Percentiles rank a stretch among this genome's conserved stretches.
These are phyloP conservation scores for Tethya wilhelma DNA, from an alignment of 37 sponge, comb jelly and placozoan species.

Conservation along the genomic window DNA sequence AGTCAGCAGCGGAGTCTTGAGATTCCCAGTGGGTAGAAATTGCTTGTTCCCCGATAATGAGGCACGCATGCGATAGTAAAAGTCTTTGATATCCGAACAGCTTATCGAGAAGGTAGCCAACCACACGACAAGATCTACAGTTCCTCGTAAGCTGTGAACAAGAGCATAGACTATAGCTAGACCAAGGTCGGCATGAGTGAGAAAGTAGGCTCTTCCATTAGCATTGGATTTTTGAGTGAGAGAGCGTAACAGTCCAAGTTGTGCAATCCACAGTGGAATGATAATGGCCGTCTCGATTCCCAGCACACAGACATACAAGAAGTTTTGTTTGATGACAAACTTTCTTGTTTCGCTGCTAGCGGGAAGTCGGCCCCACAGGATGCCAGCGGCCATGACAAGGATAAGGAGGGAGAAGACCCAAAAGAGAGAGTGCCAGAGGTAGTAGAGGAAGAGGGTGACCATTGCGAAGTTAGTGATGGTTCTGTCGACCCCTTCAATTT, in stretches of 20 bases:
- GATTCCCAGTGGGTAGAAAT: neutral
- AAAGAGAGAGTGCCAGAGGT: conserved; percentile 44
- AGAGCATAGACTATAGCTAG: conserved; percentile 70
- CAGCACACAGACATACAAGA: conserved; percentile 51
- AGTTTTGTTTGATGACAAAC: conserved; percentile 71
- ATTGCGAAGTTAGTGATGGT: neutral
- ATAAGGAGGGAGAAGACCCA: conserved; percentile 50
- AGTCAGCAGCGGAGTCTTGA: conserved; percentile 37
- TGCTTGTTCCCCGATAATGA: neutral
- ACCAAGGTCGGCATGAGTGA: conserved; percentile 1
- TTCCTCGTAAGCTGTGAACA: conserved; percentile 71
- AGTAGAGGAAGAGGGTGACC: conserved; percentile 64
- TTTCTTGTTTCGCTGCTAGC: conserved; percentile 73
- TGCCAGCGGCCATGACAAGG: conserved; percentile 28
- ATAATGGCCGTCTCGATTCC: conserved; percentile 62
- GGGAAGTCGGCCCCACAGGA: conserved; percentile 38
- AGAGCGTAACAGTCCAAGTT: conserved; percentile 1
- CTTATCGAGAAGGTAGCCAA: conserved; percentile 64
- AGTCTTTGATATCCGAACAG: conserved; percentile 37
- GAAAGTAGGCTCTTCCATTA: neutral
- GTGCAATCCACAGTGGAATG: conserved; percentile 59
- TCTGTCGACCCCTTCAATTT: neutral
- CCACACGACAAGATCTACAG: conserved; percentile 83
- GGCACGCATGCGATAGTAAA: neutral
- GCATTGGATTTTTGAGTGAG: neutral